Base-by-base conservation (phyloP, 2,888 invertebrate genomes). In the Tuta absoluta region DNA sequence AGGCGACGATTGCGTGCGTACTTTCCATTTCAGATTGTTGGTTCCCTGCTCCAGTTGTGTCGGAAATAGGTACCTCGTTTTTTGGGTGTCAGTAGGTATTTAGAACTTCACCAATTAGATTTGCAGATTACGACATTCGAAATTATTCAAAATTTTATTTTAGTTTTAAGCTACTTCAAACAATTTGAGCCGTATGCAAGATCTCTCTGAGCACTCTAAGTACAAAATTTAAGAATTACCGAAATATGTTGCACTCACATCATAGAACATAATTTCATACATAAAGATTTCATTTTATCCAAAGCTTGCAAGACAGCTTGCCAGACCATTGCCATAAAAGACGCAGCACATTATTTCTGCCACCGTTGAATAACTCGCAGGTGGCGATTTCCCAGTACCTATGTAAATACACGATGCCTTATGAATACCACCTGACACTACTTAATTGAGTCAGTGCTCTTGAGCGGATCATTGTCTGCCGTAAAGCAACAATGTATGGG, bases 391-490 rank as follows among this genome's bases (percentile, higher is more conserved):
- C 53, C 53, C 49, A 21, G 45, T 45, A 45, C n/a, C n/a, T 17
- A 21, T n/a, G 53, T 53, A 53, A 53, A 21, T 21, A 23, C 33
- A 51, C 19, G 51, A 51, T 51, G 23, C 51, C 21, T 51, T 33
- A 56, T 56, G 28, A 33, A 56, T 56, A 28, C 33, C 33, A 56
- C 38, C 21, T 41, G 19, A n/a, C 38, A 41, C 41, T 12, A 23
- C 23, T 60, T 61, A 61, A 61, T 61, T 61, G 68, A 72, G 76
- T 75, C 80, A 80, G 77, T 79, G 80, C 74, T 78, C 82, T 80
- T 75, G 75, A 77, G 74, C 75, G 68, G 80, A 83, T 80, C 85
- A 86, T 89, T 87, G 88, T 87, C 81, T 74, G 66, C 79, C 72
- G 84, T 84, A 33, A 61, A 49, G 82, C 82, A 77, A 69, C 65